Evolutionary conservation across 2,797 vertebrate species (phyloP).

Genomic region (Stomatorhinus walkeri): DNA sequence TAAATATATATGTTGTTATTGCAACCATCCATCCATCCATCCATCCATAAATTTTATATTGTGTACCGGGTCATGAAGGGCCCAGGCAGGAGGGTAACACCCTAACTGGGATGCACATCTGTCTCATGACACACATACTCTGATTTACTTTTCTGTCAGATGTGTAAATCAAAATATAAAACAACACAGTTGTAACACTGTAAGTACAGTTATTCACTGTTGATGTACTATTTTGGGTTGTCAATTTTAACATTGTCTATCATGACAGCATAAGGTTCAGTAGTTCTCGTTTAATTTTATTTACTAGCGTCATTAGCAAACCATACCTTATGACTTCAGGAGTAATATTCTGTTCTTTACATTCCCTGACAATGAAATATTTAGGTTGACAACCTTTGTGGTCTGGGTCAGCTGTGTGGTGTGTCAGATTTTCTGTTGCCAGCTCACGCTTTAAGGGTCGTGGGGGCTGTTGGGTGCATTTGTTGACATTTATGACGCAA

Average conservation of each 20-base stretch:
- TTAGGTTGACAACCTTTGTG: slow-evolving; percentile 17
- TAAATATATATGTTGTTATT: not conserved
- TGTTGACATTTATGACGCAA: not conserved
- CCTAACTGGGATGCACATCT: not conserved
- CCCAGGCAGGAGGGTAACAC: not conserved
- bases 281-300: not conserved
- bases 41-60: not conserved
- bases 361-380: slow-evolving; percentile 26
- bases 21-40: not conserved
- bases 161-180: not conserved
- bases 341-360: not conserved
- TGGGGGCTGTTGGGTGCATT: not conserved
- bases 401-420: not conserved
- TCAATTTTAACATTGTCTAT: not conserved
- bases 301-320: not conserved
- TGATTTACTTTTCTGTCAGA: not conserved
- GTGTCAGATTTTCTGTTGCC: slow-evolving; percentile 5
- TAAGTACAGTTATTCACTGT: not conserved
- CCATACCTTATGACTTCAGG: not conserved
- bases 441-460: not conserved
- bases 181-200: not conserved
- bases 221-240: not conserved
- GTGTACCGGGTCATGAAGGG: not conserved
- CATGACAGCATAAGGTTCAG: not conserved
- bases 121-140: not conserved